phyloP scores from a whole-genome alignment of 1,140 invertebrate species.

The Odontomachus brunneus region DNA sequence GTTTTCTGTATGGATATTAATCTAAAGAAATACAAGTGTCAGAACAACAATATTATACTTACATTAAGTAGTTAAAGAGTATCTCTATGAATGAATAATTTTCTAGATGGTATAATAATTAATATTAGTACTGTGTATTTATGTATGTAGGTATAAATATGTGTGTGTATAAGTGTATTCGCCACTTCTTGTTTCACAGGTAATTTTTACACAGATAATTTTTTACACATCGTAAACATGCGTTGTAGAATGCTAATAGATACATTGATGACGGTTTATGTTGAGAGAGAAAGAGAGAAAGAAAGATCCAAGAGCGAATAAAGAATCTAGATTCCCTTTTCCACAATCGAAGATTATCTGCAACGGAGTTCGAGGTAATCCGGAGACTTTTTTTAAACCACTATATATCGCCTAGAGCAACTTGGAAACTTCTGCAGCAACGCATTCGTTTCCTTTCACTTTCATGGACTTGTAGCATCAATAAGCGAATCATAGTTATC shows the following conservation, averaged over 20 bases:
- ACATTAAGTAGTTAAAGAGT: no score
- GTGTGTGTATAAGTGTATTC: no score
- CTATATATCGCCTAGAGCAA: not conserved
- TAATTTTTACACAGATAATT: no score
- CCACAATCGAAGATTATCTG: constrained; percentile 14
- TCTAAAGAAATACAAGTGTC: no score
- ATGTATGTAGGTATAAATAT: no score
- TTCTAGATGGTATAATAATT: no score
- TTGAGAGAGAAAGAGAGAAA: not conserved
- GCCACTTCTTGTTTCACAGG: no score
- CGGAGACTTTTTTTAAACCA: not conserved
- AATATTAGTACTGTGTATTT: no score
- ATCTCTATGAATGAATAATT: no score
- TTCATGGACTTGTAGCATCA: not conserved
- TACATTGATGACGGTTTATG: not conserved
- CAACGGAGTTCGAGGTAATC: not conserved
- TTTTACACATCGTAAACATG: no score
- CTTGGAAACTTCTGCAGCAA: not conserved
- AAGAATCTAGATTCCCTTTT: constrained; percentile 10
- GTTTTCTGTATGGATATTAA: no score
- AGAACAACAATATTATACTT: no score
- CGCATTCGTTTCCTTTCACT: not conserved
- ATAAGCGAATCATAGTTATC: not conserved
- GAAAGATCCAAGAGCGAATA: not conserved
- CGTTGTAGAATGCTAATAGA: not conserved